These are phyloP conservation scores for Adelognathus sp. DNA, from an alignment of 2,888 invertebrate genomes.

Conservation along the genomic window DNA sequence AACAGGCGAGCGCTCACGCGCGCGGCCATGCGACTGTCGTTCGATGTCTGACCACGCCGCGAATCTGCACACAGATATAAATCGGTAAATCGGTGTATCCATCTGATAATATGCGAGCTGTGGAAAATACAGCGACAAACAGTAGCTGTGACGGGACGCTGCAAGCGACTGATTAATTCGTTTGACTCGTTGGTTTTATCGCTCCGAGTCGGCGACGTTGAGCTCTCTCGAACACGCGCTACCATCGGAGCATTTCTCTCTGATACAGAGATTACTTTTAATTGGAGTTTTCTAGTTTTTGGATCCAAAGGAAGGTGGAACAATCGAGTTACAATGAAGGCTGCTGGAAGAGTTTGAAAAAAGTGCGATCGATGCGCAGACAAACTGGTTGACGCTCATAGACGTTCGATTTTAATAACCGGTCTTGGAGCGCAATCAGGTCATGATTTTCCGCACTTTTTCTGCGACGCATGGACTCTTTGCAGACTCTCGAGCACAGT, in stretches of 20 bases:
- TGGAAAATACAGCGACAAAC: background rate
- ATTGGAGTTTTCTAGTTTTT: background rate
- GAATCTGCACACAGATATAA: constrained; percentile 9
- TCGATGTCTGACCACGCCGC: constrained; percentile 31
- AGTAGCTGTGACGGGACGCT: constrained; percentile 13
- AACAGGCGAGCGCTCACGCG: constrained; percentile 31
- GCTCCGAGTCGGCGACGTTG: constrained; percentile 28
- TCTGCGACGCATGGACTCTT: too few species aligned
- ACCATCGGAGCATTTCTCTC: constrained; percentile 18
- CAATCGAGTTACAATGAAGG: background rate
- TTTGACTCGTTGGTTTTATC: constrained; percentile 63
- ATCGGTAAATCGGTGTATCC: background rate
- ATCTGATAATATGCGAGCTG: constrained; percentile 22
- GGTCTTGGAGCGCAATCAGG: too few species aligned
- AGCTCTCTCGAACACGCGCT: constrained; percentile 43
- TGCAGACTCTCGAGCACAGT: too few species aligned
- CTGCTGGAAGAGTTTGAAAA: background rate
- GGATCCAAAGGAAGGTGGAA: background rate
- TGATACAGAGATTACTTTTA: background rate
- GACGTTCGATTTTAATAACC: too few species aligned
- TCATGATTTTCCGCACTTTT: too few species aligned
- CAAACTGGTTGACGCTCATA: too few species aligned
- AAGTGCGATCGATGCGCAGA: too few species aligned
- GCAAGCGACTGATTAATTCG: constrained; percentile 61
- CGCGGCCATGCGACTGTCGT: constrained; percentile 56